A percentile compares a stretch with the other conserved stretches of the same genome.
Evolutionary conservation across 2,113 vertebrate genomes (phyloP).

Genomic region (Rhynchomys soricoides): DNA sequence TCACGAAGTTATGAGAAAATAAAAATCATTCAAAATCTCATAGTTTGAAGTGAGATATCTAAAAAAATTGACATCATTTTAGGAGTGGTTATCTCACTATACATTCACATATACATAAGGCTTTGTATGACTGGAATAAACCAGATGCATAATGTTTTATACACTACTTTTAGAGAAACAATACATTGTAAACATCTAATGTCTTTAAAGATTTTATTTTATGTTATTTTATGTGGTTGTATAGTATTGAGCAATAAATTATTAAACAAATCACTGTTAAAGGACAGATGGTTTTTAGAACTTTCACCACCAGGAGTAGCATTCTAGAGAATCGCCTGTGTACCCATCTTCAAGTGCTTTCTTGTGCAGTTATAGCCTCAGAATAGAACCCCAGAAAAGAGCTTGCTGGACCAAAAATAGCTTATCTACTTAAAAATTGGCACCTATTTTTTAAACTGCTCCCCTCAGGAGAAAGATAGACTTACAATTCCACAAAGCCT

Average conservation of each 20-base stretch:
- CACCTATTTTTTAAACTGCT: slow-evolving; percentile 45
- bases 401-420: slow-evolving; percentile 18
- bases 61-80: too few relatives aligned
- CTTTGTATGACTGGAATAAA: not conserved
- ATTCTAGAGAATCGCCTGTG: not conserved
- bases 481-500: slow-evolving; percentile 3
- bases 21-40: slow-evolving; percentile 24
- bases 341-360: not conserved
- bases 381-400: slow-evolving; percentile 11
- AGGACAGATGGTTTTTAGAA: slow-evolving; percentile 28
- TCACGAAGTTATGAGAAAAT: not conserved
- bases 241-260: not conserved
- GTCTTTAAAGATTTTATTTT: not conserved
- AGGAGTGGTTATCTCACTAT: not conserved
- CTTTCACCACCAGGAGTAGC: not conserved
- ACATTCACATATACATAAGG: not conserved
- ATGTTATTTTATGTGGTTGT: slow-evolving; percentile 3
- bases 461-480: slow-evolving; percentile 21
- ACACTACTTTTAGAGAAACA: not conserved
- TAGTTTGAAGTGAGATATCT: too few relatives aligned
- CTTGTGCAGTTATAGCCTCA: not conserved
- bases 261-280: slow-evolving; percentile 18
- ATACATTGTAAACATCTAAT: not conserved
- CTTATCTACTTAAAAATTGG: not conserved
- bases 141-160: not conserved